Percentiles rank a stretch among this genome's conserved stretches.
phyloP scores from a whole-genome alignment of 2,888 invertebrate species.

The Eristalis arbustorum region DNA sequence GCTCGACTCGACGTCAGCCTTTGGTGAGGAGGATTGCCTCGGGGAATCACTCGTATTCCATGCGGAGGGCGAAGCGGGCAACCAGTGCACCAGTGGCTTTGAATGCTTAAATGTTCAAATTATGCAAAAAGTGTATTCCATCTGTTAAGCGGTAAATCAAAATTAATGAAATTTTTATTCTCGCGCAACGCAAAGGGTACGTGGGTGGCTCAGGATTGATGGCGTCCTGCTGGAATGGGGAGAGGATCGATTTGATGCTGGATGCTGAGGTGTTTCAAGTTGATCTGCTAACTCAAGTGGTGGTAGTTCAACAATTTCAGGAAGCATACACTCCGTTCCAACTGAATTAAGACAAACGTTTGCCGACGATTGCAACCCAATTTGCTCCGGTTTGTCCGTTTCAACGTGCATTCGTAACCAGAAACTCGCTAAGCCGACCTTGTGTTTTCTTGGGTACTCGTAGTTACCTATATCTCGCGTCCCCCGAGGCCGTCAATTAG shows the following conservation, averaged over 20 bases:
- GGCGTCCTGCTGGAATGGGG: background rate
- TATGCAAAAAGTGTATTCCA: constrained; percentile 65
- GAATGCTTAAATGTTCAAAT: constrained; percentile 62
- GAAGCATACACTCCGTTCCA: too few relatives aligned
- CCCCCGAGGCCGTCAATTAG: too few relatives aligned
- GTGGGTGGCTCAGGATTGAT: background rate
- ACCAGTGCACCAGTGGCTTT: constrained; percentile 56
- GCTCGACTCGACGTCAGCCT: constrained; percentile 2
- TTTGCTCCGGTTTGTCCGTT: too few relatives aligned
- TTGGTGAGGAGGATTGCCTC: constrained; percentile 46
- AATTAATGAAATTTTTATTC: constrained; percentile 65
- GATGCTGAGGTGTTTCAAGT: background rate
- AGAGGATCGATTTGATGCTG: background rate
- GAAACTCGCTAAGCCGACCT: too few relatives aligned
- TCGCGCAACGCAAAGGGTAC: background rate
- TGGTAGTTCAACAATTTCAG: too few relatives aligned
- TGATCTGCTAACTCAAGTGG: background rate
- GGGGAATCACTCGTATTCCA: constrained; percentile 18
- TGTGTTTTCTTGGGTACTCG: too few relatives aligned
- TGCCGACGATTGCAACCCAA: too few relatives aligned
- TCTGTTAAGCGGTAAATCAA: constrained; percentile 68
- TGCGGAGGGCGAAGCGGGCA: constrained; percentile 2
- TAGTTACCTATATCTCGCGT: too few relatives aligned
- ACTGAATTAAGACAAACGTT: too few relatives aligned
- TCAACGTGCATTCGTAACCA: too few relatives aligned